Percentiles rank a stretch among this genome's conserved stretches.
phyloP scores from a whole-genome alignment of 2,888 invertebrate species.

The Spisula solida region DNA sequence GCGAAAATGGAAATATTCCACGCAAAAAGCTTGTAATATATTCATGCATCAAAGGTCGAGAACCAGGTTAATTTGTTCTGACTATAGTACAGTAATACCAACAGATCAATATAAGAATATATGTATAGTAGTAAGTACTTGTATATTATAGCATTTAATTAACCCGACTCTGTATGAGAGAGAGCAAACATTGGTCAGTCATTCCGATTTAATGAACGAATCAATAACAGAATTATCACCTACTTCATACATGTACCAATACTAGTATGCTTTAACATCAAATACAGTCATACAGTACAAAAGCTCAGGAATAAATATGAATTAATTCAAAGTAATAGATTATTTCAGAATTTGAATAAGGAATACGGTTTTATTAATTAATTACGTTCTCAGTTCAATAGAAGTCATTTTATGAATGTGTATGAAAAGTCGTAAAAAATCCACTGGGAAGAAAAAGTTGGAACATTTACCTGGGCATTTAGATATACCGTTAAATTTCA shows the following conservation, averaged over 20 bases:
- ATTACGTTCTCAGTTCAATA: neutral
- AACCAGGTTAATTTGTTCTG: too few species aligned
- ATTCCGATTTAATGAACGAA: neutral
- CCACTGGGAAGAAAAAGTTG: too few species aligned
- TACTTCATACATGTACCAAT: neutral
- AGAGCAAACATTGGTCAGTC: conserved; percentile 4
- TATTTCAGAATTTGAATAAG: neutral
- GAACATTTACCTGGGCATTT: too few species aligned
- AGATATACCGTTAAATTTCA: too few species aligned
- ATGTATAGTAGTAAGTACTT: too few species aligned
- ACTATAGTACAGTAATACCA: too few species aligned
- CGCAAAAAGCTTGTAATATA: too few species aligned
- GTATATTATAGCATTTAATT: too few species aligned
- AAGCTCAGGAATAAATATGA: neutral
- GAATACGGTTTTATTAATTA: neutral
- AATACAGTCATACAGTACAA: conserved; percentile 1
- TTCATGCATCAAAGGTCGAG: too few species aligned
- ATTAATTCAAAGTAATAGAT: neutral
- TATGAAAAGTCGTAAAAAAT: neutral
- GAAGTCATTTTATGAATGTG: neutral
- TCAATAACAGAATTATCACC: conserved; percentile 23
- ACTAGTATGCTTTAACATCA: neutral
- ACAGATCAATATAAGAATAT: too few species aligned
- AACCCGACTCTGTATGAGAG: neutral
- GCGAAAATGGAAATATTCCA: too few species aligned